Percentiles rank a stretch among this genome's conserved stretches.
Conservation (phyloP, 2,113 vertebrate species). For the Cebus imitator region DNA sequence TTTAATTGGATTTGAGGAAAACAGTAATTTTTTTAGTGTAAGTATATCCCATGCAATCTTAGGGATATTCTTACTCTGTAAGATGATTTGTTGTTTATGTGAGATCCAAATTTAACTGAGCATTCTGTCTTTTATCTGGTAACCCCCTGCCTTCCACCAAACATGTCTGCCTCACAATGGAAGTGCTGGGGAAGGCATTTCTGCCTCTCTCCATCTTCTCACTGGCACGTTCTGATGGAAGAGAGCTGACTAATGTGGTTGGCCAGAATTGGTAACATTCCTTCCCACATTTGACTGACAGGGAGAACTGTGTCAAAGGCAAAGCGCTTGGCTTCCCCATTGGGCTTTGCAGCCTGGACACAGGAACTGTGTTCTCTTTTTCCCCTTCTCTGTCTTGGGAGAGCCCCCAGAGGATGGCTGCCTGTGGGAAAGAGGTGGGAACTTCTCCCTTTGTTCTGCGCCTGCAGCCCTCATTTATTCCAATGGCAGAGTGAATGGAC, state of each 20-base stretch:
- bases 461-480: not conserved
- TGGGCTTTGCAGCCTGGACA: not conserved
- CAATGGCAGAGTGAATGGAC: not conserved
- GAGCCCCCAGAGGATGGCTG: not conserved
- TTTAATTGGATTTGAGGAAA: constrained; percentile 16
- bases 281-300: not conserved
- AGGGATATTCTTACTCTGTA: not conserved
- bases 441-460: not conserved
- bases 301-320: not conserved
- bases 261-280: not conserved
- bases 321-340: not conserved
- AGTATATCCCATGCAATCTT: not conserved
- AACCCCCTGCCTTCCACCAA: not conserved
- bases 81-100: not conserved
- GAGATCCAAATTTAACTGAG: constrained; percentile 9
- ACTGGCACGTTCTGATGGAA: not conserved
- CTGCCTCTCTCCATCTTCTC: not conserved
- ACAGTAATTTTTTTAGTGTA: not conserved
- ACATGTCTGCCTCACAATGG: not conserved
- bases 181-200: not conserved
- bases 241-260: not conserved
- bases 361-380: not conserved
- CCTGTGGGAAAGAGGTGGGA: not conserved
- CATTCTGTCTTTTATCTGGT: not conserved
- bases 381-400: not conserved